Evolutionary conservation across 1,140 invertebrate genomes (phyloP).

Genomic region (Patella vulgata): DNA sequence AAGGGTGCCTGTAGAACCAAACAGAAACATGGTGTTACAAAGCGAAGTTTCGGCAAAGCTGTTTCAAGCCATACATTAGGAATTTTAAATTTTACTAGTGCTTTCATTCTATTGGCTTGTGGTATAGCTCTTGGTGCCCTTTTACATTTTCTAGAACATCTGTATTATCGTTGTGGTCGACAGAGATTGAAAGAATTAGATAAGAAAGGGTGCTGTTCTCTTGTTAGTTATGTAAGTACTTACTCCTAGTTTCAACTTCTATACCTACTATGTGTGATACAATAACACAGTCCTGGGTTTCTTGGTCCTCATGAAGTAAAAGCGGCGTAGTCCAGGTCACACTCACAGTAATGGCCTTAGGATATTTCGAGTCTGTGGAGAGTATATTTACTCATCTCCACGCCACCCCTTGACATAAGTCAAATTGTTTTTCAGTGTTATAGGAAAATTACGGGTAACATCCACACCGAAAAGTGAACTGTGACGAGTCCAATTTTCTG

Average conservation of each 20-base stretch:
- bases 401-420: no score
- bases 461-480: no score
- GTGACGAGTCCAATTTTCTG: no score
- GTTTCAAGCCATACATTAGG: constrained; percentile 83
- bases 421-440: no score
- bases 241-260: neutral
- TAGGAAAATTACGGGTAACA: no score
- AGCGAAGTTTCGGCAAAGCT: constrained; percentile 9
- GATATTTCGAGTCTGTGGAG: no score
- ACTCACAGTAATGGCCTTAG: no score
- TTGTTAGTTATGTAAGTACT: constrained; percentile 82
- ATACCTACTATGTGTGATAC: no score
- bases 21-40: constrained; percentile 24
- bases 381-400: no score
- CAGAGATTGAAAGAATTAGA: constrained; percentile 89
- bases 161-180: constrained; percentile 91
- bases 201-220: constrained; percentile 85
- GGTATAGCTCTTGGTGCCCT: constrained; percentile 90
- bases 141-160: constrained; percentile 87
- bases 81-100: constrained; percentile 93
- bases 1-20: constrained; percentile 92
- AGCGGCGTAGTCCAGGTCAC: no score
- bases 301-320: no score
- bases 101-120: constrained; percentile 93
- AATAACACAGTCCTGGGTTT: no score